Conservation (phyloP, 2,113 vertebrate species). For the Eurypyga helias region DNA sequence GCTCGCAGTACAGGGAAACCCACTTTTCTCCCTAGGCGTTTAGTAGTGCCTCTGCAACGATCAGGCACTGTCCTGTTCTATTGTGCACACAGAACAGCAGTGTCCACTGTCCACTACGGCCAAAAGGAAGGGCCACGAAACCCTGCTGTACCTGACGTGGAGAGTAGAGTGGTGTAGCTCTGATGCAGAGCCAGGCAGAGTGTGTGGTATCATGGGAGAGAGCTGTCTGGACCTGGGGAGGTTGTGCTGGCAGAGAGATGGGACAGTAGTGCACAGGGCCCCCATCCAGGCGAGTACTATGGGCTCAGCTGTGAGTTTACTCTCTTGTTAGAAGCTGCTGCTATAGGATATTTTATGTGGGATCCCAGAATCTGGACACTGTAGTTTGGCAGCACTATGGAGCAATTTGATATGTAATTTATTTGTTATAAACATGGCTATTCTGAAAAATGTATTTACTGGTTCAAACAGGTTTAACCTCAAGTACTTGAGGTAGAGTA, state of each 20-base stretch:
- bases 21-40: accelerated
- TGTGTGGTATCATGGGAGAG: accelerated
- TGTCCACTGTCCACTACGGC: no score
- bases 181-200: background rate
- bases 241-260: background rate
- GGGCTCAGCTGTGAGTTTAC: background rate
- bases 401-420: background rate
- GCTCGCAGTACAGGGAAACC: background rate
- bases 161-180: background rate
- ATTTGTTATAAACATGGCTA: background rate
- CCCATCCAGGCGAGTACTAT: accelerated
- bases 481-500: background rate
- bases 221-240: background rate
- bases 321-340: background rate
- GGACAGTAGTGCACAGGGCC: background rate
- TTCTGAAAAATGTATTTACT: background rate
- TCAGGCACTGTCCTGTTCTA: background rate
- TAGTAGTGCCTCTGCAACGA: background rate
- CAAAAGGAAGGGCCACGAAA: background rate
- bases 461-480: background rate
- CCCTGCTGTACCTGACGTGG: accelerated
- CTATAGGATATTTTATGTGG: background rate
- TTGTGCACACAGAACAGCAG: background rate
- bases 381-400: background rate
- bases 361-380: background rate